phyloP scores from a whole-genome alignment of 2,797 vertebrate genomes.

The Hylomyscus alleni region DNA sequence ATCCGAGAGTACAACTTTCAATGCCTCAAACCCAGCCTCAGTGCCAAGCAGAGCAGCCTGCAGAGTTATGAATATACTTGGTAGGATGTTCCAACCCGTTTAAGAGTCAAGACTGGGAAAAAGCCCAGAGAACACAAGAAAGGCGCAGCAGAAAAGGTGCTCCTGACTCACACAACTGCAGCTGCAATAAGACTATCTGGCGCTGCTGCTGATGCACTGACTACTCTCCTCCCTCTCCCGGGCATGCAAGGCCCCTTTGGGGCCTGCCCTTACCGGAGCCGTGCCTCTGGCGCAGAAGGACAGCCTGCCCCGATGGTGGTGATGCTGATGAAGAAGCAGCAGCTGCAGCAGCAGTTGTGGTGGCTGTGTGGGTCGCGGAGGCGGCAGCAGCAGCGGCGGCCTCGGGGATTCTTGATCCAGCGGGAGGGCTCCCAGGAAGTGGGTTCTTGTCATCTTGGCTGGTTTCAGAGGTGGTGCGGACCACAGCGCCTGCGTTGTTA shows the following conservation, averaged over 20 bases:
- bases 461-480: slow-evolving; percentile 83
- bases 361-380: slow-evolving; percentile 82
- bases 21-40: neutral
- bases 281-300: slow-evolving; percentile 92
- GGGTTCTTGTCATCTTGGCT: slow-evolving; percentile 82
- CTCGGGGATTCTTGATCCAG: neutral
- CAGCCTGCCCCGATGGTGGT: slow-evolving; percentile 89
- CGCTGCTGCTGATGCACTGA: no score
- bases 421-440: slow-evolving; percentile 56
- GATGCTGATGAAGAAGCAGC: slow-evolving; percentile 90
- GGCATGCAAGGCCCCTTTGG: neutral
- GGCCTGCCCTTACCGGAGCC: slow-evolving; percentile 91
- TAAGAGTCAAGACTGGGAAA: neutral
- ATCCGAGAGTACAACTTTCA: neutral
- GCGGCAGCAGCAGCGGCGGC: slow-evolving; percentile 72
- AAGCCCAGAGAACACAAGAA: neutral
- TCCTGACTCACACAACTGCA: neutral
- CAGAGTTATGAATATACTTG: fast-evolving
- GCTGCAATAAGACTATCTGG: neutral
- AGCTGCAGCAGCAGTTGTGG: slow-evolving; percentile 77
- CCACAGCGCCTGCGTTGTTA: slow-evolving; percentile 80
- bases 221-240: no score
- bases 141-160: fast-evolving
- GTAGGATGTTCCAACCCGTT: neutral
- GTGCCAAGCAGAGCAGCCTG: neutral